Evolutionary conservation across 1,140 invertebrate species (phyloP), one percentile per base, ranked within the genome.

Genomic region (Hirudo medicinalis): DNA sequence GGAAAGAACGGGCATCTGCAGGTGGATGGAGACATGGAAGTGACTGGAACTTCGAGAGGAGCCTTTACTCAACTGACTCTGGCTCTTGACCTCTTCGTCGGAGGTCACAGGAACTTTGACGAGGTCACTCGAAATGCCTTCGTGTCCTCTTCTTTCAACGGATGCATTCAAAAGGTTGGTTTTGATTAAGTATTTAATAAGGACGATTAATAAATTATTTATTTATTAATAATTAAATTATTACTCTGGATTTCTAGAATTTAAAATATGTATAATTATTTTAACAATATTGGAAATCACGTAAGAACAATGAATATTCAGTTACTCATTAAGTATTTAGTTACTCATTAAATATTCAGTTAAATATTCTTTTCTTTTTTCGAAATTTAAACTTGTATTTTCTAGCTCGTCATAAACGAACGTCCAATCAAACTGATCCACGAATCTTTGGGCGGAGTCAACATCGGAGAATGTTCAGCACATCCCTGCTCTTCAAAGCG

Each of bases 31-130:
- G 86, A 87, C 75, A 80, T 85, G 60, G 77, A 82, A n/a, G 86
- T 87, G 71, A 87, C 90, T 81, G 88, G 90, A n/a, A 79, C 89
- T 71, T 86, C 89, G 22, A 87, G 88, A 8, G 90, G 90, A 17
- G 89, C 89, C 0, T 91, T 90, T 80, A 90, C 89, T 25, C 84
- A 86, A 76, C 85, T 97, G 54, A 91, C 90, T 8, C 80, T 96
- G 63, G 87, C 89, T 9, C 87, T 94, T 73, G 91, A 91, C 77
- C 85, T 96, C 57, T 91, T 91, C 83, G 81, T 97, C 54, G 94
- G 93, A 1, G 93, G 93, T 0, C 88, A 91, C 27, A 87, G 89
- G 43, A 87, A 89, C 75, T 86, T 87, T 74, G 87, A 90, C 73
- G 86, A 88, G 74, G 86, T 90, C 67, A 89, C 91, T 40, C 84